phyloP scores from a whole-genome alignment of 64 coral and sea anemone genomes.

The Montipora efflorescens region DNA sequence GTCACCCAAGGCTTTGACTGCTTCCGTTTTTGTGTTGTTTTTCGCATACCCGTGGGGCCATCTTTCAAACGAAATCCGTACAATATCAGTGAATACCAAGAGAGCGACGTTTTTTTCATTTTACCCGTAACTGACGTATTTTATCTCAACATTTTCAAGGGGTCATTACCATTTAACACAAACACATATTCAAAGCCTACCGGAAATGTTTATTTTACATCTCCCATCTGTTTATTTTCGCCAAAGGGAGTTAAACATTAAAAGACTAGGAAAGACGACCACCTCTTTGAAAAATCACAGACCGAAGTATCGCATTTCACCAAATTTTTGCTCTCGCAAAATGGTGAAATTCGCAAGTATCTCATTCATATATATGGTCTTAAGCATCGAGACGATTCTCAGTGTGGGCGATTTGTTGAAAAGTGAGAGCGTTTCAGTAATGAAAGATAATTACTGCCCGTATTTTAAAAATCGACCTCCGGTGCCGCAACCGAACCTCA shows the following conservation, averaged over 20 bases:
- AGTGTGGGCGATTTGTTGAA: not conserved
- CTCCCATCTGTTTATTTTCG: slow-evolving; percentile 3
- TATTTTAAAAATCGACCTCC: slow-evolving; percentile 98
- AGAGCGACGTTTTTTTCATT: no score
- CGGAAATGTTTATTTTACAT: slow-evolving; percentile 28
- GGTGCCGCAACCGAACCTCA: slow-evolving; percentile 77
- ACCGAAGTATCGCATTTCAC: slow-evolving; percentile 13
- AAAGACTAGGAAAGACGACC: not conserved
- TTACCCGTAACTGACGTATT: no score
- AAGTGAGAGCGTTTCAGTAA: not conserved
- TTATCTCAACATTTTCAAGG: no score
- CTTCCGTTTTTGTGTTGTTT: no score
- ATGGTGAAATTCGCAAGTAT: slow-evolving; percentile 1
- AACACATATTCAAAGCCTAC: not conserved
- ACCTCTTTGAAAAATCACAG: not conserved
- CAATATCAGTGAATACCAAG: no score
- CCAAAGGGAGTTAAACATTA: slow-evolving; percentile 20
- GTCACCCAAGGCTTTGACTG: no score
- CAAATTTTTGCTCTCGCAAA: not conserved
- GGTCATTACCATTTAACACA: not conserved
- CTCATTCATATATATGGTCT: not conserved
- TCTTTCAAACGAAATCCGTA: no score
- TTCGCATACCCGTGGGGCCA: no score
- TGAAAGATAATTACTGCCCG: slow-evolving; percentile 83
- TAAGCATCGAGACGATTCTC: not conserved